A percentile compares a stretch with the other conserved stretches of the same genome.
Conservation (phyloP, 35 echinoderm and acorn worm species). For the Lytechinus variegatus region DNA sequence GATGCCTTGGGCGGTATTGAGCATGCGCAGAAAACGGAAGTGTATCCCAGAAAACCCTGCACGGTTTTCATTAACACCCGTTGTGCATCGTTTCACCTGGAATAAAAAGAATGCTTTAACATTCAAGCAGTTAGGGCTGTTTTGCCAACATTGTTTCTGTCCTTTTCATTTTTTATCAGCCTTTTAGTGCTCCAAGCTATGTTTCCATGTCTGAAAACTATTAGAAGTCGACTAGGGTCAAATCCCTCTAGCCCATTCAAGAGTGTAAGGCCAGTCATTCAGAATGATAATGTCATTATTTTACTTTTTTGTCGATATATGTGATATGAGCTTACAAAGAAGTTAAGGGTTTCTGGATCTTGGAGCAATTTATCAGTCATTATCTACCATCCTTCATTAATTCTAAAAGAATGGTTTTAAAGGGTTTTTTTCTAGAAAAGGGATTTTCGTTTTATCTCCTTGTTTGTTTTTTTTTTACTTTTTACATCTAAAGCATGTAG, state of each 20-base stretch:
- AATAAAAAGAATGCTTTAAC: conserved; percentile 16
- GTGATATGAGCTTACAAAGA: no score
- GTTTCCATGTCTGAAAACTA: background rate
- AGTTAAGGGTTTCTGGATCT: background rate
- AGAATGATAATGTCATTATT: background rate
- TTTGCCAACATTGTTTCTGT: conserved; percentile 22
- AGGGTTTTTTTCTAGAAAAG: background rate
- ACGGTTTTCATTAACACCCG: conserved; percentile 22
- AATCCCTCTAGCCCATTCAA: background rate
- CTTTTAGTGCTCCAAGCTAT: background rate
- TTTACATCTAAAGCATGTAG: no score
- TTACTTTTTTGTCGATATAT: no score
- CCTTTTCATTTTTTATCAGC: background rate
- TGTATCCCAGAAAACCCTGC: conserved; percentile 28
- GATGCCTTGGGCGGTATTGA: conserved; percentile 18
- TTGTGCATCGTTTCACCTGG: conserved; percentile 25
- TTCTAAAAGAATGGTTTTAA: background rate
- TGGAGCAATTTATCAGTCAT: background rate
- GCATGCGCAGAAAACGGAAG: conserved; percentile 34
- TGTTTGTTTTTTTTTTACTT: no score
- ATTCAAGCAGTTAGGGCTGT: background rate
- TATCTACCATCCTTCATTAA: background rate
- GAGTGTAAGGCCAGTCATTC: background rate
- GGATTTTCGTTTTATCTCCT: no score
- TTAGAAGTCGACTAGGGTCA: background rate